Base-by-base conservation (phyloP, 2,888 invertebrate species). In the Conops quadrifasciatus region DNA sequence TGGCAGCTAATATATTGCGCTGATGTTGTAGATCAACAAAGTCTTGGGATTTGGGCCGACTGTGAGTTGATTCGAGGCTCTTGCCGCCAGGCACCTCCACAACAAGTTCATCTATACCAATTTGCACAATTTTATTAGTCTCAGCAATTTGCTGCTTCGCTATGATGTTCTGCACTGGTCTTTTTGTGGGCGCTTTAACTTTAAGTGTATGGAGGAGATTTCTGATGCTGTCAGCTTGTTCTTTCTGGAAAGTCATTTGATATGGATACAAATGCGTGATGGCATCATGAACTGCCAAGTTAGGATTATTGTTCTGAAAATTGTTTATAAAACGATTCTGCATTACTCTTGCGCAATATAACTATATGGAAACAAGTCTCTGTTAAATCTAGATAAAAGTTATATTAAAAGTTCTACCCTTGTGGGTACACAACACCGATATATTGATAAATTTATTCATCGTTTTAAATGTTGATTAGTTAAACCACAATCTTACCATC, bases 251-350 rank as follows among this genome's bases (percentile, higher is more conserved):
- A 83, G 97, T 92, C 2, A 90, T 87, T 77, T 91, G 90, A 83
- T 93, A 94, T 0, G 97, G 97, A 84, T 97, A 98, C 0, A 96
- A 87, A 47, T 92, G 88, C 75, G 90, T 90, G 51, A 97, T 84
- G 2, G 94, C 87, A 73, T 93, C 90, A 79, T 91, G 89, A 0
- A 91, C 87, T 15, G 92, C 88, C 47, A 93, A 84, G 45, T 87
- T 82, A 1, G 94, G 92, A 80, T 91, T 91, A 58, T 88, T 86
- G 83, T 93, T 91, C 95, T 96, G 87, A 21, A 21, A 9, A n/a
- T 16, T 49, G 4, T 63, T 43, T 19, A 21, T 30, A 16, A 66
- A 68, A 65, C n/a, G n/a, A n/a, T n/a, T n/a, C n/a, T n/a, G n/a
- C n/a, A n/a, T n/a, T n/a, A n/a, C n/a, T n/a, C n/a, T n/a, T n/a